Base-by-base conservation (phyloP, 2,797 vertebrate species). In the Rallus crepitans region DNA sequence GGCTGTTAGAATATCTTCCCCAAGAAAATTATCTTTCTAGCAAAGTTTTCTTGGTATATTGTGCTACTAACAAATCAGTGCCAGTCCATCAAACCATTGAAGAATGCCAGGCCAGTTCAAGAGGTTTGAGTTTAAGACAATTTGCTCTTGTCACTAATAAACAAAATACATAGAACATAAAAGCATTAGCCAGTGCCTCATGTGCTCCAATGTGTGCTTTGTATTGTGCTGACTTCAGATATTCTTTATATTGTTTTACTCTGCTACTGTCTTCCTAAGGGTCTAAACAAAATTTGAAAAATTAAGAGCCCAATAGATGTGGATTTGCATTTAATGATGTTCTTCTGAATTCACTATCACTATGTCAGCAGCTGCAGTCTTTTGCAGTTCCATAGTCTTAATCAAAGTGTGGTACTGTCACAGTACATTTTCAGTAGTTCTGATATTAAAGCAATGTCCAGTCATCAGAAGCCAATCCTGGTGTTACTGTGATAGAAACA, bases 321-420 rank as follows among this genome's bases (percentile, higher is more conserved):
- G 18, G 42, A 45, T 45, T 45, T 45, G 42, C 42, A 45, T 45
- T 96, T 96, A 97, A 82, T 90, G 87, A 85, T 48, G 78, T 8
- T 97, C 95, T 90, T 96, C 96, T 27, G 97, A 95, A 94, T 95
- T 97, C 86, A 98, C 71, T 81, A 96, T 92, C 20, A 78, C 94
- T 94, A 96, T 82, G 70, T 96, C 98, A 93, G 97, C 91, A 77
- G 97, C 19, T 39, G 96, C 95, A 80, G 89, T 96, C 68, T 96
- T 96, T 82, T 98, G 98, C 66, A 98, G 84, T 68, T 98, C 97
- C 97, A 96, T 98, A 98, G 17, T 98, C 96, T 2, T 97, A 45
- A 45, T 71, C 4, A 15, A 59, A 35, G 12, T 39, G 9, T 50
- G 15, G 40, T 47, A n/a, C 6, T 5, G 13, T 57, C 31, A 60